A percentile compares a stretch with the other conserved stretches of the same genome.
Conservation (phyloP, 2,888 invertebrate genomes). For the Synanthedon myopaeformis region DNA sequence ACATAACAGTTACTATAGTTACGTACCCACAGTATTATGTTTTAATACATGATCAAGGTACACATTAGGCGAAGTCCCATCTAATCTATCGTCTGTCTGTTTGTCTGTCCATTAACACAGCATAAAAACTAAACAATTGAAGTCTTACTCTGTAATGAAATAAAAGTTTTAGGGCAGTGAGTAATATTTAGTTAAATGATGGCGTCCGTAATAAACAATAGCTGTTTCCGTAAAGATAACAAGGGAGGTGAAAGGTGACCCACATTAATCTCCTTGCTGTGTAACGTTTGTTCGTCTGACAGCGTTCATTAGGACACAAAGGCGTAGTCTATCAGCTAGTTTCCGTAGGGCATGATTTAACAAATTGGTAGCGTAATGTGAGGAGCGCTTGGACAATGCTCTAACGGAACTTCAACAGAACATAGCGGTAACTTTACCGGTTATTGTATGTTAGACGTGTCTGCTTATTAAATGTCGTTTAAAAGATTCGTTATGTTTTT, state of each 20-base stretch:
- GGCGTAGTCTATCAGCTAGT: conserved; percentile 54
- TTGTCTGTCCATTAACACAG: too few species aligned
- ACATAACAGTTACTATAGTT: too few species aligned
- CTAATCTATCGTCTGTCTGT: too few species aligned
- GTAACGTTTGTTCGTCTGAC: conserved; percentile 53
- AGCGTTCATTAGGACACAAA: conserved; percentile 60
- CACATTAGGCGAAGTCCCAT: too few species aligned
- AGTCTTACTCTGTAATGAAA: too few species aligned
- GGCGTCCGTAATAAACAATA: conserved; percentile 44
- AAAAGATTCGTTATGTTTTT: too few species aligned
- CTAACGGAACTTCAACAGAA: background rate
- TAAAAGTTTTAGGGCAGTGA: too few species aligned
- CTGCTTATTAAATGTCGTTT: background rate
- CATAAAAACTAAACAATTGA: too few species aligned
- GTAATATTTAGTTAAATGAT: conserved; percentile 21
- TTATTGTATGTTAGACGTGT: conserved; percentile 3
- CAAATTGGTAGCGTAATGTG: conserved; percentile 49
- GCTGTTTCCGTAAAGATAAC: conserved; percentile 42
- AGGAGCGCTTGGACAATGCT: conserved; percentile 30
- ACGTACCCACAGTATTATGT: too few species aligned
- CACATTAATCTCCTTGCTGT: conserved; percentile 43
- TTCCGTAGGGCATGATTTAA: conserved; percentile 45
- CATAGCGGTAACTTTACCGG: background rate
- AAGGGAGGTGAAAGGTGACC: conserved; percentile 40
- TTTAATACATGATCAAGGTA: too few species aligned